Evolutionary conservation across 1,140 invertebrate genomes (phyloP), one percentile per base, ranked within the genome.

Genomic region (Drosophila auraria): DNA sequence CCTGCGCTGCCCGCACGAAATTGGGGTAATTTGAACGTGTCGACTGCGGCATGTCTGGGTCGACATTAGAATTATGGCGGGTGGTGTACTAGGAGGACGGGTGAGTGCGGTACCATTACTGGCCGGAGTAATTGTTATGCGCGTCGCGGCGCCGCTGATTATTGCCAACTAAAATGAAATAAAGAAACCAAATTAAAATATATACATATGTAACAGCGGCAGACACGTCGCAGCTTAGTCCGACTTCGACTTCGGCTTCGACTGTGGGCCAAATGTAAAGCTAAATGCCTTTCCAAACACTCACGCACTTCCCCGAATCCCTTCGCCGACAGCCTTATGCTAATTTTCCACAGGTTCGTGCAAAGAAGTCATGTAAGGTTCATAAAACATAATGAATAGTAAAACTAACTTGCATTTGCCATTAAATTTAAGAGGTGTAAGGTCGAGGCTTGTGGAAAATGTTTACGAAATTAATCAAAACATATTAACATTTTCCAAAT

Each of bases 121-220:
- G 38, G 68, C 23, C 17, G 33, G 25, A 54, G 57, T 87, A 87
- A 89, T 91, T 91, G 69, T 76, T 82, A 91, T 91, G 89, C 87
- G 57, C 74, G 76, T 56, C 81, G 75, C 79, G 60, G 50, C 66
- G 63, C 70, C 44, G 61, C 82, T 89, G 87, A 91, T 91, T 91
- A 91, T 91, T 91, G 87, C 83, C 89, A 91, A 89, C 87, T 87
- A 84, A 89, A 91, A 84, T 84, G 78, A 91, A 91, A 91, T 87
- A 87, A 87, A 91, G 71, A 83, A 89, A 87, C 77, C 73, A 59
- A 89, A 84, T 81, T 82, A 81, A 91, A 82, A 89, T 71, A 75
- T 73, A 80, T 77, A 73, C 63, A 86, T 75, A 72, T 87, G 64
- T 74, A 82, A 79, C 51, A 71, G 59, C 51, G 27, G 51, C 63